Conservation (phyloP, 2,797 vertebrate species). For the Hippocampus kuda region DNA sequence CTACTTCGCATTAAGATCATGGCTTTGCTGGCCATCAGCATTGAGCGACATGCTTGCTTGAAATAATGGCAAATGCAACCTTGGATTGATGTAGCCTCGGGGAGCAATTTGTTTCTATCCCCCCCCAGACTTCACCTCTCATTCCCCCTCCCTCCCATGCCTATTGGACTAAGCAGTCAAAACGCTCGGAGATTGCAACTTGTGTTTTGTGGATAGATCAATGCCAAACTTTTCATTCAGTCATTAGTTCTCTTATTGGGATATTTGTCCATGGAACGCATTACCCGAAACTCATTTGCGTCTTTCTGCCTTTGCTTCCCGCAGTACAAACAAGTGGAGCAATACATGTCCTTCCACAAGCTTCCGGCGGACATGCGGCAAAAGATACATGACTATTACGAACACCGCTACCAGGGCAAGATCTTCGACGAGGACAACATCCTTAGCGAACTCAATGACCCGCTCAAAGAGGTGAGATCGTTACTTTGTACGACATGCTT, state of each 20-base stretch:
- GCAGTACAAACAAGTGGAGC: conserved; percentile 98
- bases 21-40: conserved; percentile 21
- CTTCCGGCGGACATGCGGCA: conserved; percentile 98
- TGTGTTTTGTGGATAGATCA: not conserved
- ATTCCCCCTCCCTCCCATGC: conserved; percentile 28
- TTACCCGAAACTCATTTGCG: conserved; percentile 4
- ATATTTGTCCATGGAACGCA: not conserved
- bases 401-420: conserved; percentile 97
- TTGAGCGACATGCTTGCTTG: conserved; percentile 32
- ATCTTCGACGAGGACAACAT: conserved; percentile 99
- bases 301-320: conserved; percentile 22
- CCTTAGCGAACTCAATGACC: conserved; percentile 93
- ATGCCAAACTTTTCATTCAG: not conserved
- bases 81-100: conserved; percentile 54
- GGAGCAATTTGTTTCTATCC: conserved; percentile 48
- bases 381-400: conserved; percentile 98
- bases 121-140: conserved; percentile 39
- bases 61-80: conserved; percentile 53
- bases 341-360: conserved; percentile 99
- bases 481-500: too few species aligned
- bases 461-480: conserved; percentile 90
- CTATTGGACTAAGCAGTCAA: conserved; percentile 31
- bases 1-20: conserved; percentile 41
- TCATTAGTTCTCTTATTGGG: not conserved
- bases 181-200: conserved; percentile 18